A percentile compares a stretch with the other conserved stretches of the same genome.
Evolutionary conservation across 2,888 invertebrate species (phyloP).

Genomic region (Margaritifera margaritifera): DNA sequence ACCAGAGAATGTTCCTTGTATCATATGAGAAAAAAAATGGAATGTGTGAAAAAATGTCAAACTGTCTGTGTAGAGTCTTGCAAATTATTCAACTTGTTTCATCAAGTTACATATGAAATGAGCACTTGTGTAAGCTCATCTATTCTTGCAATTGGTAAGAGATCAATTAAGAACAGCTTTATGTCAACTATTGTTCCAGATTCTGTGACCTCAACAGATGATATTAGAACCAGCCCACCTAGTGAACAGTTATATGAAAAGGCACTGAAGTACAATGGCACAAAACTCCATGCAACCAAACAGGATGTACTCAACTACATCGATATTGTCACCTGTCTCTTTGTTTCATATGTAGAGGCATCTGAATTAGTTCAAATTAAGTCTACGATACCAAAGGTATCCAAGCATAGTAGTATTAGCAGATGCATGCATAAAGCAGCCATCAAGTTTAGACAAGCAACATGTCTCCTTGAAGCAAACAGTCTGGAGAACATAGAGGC

Average conservation of each 20-base stretch:
- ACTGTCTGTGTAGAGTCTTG: too few species aligned
- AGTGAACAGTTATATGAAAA: slow-evolving; percentile 44
- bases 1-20: too few species aligned
- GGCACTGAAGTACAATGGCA: slow-evolving; percentile 27
- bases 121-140: too few species aligned
- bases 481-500: not conserved
- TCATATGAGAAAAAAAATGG: too few species aligned
- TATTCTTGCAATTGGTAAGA: too few species aligned
- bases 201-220: slow-evolving; percentile 19
- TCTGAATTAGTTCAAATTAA: not conserved
- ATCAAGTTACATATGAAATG: too few species aligned
- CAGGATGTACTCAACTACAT: slow-evolving; percentile 21
- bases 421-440: not conserved
- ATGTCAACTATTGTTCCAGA: slow-evolving; percentile 3
- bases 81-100: too few species aligned
- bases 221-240: slow-evolving; percentile 20
- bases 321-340: slow-evolving; percentile 6
- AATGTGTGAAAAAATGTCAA: too few species aligned
- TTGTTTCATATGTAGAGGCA: slow-evolving; percentile 15
- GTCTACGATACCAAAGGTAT: not conserved
- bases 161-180: too few species aligned
- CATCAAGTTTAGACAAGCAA: slow-evolving; percentile 1
- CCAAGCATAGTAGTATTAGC: not conserved
- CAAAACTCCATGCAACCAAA: slow-evolving; percentile 19
- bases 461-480: not conserved